Percentiles rank a stretch among this genome's conserved stretches.
Conservation (phyloP, 2,888 invertebrate genomes). For the Hedychridium roseum region DNA sequence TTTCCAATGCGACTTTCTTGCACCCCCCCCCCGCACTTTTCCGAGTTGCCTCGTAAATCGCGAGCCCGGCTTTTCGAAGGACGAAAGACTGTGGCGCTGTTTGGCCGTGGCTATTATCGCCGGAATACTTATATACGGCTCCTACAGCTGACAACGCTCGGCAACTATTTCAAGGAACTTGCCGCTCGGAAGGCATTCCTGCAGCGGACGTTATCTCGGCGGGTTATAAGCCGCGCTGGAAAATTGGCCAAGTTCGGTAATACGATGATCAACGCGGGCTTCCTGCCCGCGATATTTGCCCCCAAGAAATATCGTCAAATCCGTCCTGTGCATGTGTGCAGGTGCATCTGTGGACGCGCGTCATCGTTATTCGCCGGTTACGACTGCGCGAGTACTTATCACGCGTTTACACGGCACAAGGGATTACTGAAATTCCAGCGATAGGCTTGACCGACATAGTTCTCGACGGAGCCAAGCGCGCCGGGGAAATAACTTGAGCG, state of each 20-base stretch:
- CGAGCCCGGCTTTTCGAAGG: too few relatives aligned
- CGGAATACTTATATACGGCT: conserved; percentile 16
- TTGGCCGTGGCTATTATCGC: conserved; percentile 5
- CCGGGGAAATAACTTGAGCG: too few relatives aligned
- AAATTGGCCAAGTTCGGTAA: conserved; percentile 35
- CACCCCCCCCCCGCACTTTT: too few relatives aligned
- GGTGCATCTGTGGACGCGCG: neutral
- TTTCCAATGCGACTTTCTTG: too few relatives aligned
- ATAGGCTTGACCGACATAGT: too few relatives aligned
- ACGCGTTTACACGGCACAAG: too few relatives aligned
- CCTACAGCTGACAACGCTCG: conserved; percentile 14
- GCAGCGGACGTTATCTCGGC: conserved; percentile 16
- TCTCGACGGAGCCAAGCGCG: too few relatives aligned
- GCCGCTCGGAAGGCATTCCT: conserved; percentile 9
- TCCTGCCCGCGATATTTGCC: conserved; percentile 11
- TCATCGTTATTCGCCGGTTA: too few relatives aligned
- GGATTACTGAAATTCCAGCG: too few relatives aligned
- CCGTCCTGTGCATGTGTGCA: neutral
- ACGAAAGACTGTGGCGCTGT: conserved; percentile 13
- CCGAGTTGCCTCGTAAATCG: too few relatives aligned
- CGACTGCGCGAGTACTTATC: too few relatives aligned
- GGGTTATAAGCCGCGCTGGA: conserved; percentile 7
- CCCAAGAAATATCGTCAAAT: neutral
- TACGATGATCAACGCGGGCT: conserved; percentile 30
- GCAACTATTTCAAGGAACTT: conserved; percentile 15